Base-by-base conservation (phyloP, 2,113 vertebrate species). In the Odobenus rosmarus region DNA sequence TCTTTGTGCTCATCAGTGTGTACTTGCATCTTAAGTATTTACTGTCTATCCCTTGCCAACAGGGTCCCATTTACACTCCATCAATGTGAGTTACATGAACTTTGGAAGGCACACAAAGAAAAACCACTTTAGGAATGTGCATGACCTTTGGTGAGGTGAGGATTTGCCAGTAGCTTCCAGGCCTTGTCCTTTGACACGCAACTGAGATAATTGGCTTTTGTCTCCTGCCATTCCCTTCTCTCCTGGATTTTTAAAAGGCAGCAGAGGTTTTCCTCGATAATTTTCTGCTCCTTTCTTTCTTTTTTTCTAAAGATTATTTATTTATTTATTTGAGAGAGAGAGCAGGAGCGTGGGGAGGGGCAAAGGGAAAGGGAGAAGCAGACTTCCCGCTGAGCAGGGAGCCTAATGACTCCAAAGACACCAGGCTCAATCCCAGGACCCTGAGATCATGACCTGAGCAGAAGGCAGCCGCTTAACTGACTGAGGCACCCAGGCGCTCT, bases 21-120 rank as follows among this genome's bases (percentile, higher is more conserved):
- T n/a, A 39, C 61, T 90, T 89, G 72, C 13, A 83, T 59, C 23
- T 79, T 59, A 92, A 88, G 61, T 88, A 91, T 88, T 93, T 88
- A 42, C 24, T 33, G 57, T 51, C 28, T 88, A 7, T 59, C 33
- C 19, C 14, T 72, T 81, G 85, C 36, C 42, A 92, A 71, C 4
- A 76, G 9, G n/a, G 42, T 77, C 28, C 11, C 13, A 71, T 90
- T 90, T 96, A 87, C 71, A 62, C 33, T 57, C 61, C 33, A 33
- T 61, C 39, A 19, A 24, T 59, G 49, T 39, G 7, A 92, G 13
- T n/a, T 39, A 15, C 26, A 28, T 33, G 15, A 64, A 82, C 90
- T 94, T 92, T 57, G 42, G 23, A 77, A 88, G 55, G 12, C 18
- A 64, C 7, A 21, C 3, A 71, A 69, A 74, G 28, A 92, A 23